phyloP scores from a whole-genome alignment of 2,888 invertebrate species.

The Callinectes sapidus region DNA sequence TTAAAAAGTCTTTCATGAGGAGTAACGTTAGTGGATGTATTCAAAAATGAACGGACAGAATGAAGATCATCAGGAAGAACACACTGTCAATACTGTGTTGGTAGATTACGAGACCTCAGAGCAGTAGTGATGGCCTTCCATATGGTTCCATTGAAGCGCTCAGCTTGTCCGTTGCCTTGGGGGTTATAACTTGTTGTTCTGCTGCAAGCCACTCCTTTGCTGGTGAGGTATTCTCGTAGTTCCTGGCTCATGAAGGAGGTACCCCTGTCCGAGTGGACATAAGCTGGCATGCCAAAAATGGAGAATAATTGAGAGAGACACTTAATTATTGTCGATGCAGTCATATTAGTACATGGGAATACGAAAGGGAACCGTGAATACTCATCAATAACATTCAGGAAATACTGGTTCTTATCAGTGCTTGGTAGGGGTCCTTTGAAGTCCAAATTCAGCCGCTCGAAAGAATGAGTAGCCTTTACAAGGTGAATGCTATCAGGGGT shows the following conservation, averaged over 20 bases:
- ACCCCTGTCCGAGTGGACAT: slow-evolving; percentile 45
- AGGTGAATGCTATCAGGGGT: neutral
- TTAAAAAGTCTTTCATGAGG: slow-evolving; percentile 44
- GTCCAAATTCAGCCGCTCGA: too few species aligned
- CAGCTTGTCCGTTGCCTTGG: slow-evolving; percentile 69
- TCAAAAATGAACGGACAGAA: slow-evolving; percentile 71
- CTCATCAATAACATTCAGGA: too few species aligned
- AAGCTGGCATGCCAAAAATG: slow-evolving; percentile 49
- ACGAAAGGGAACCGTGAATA: slow-evolving; percentile 53
- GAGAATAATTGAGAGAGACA: slow-evolving; percentile 47
- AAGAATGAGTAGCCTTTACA: slow-evolving; percentile 40
- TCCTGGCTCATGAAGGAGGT: slow-evolving; percentile 19
- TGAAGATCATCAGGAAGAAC: slow-evolving; percentile 71
- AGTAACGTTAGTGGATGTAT: slow-evolving; percentile 49
- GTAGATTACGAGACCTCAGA: slow-evolving; percentile 31
- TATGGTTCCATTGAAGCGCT: slow-evolving; percentile 71
- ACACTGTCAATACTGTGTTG: slow-evolving; percentile 61
- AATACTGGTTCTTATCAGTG: too few species aligned
- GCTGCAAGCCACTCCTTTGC: too few species aligned
- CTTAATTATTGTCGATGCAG: too few species aligned
- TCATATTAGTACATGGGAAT: slow-evolving; percentile 47
- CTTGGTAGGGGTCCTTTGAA: too few species aligned
- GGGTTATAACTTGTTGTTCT: slow-evolving; percentile 71
- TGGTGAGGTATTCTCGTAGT: too few species aligned
- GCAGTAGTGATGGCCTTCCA: too few species aligned